Evolutionary conservation across 2,797 vertebrate species (phyloP), one percentile per base, ranked within the genome.

Genomic region (Sebastes itinus): DNA sequence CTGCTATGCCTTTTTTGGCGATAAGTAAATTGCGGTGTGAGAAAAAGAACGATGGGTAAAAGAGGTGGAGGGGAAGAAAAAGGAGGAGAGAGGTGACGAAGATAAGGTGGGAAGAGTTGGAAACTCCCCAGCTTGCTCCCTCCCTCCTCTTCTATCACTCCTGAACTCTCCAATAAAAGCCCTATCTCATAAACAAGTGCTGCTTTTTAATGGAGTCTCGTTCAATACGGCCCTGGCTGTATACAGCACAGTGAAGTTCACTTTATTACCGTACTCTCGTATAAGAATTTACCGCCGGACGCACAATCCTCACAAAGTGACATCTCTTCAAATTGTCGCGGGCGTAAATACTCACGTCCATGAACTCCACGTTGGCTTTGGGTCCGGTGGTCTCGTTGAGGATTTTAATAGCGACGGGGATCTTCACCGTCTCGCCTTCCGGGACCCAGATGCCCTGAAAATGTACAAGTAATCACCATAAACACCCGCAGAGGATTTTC

Each of bases 341-440:
- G 14, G n/a, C 54, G 70, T 72, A 88, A 89, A 93, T 88, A 98
- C 98, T 98, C 94, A 99, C 98, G 89, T 99, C 98, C 98, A 99
- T 99, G 87, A 99, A 99, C 90, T 99, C 97, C 88, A 98, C 97
- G 2, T 98, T 99, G 92, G 98, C 98, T 95, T 99, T 99, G 0
- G 98, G 98, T 60, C 98, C 98, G 4, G 97, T 99, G 69, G 96
- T 95, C 93, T 99, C 98, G 80, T 97, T 99, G 61, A 99, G 97
- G 92, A 99, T 98, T 93, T 99, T 99, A 84, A 99, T 98, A 63
- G 98, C 98, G 66, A 99, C 98, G 1, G 98, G 98, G 89, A 99
- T 99, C 94, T 99, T 99, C 54, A 99, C 98, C 0, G 97, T 98
- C 93, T 99, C 98, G 69, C 98, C 98, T 83, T 99, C 98, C 1